Percentiles rank a stretch among this genome's conserved stretches.
Evolutionary conservation across 2,797 vertebrate species (phyloP).

Genomic region (Kryptopterus vitreolus): DNA sequence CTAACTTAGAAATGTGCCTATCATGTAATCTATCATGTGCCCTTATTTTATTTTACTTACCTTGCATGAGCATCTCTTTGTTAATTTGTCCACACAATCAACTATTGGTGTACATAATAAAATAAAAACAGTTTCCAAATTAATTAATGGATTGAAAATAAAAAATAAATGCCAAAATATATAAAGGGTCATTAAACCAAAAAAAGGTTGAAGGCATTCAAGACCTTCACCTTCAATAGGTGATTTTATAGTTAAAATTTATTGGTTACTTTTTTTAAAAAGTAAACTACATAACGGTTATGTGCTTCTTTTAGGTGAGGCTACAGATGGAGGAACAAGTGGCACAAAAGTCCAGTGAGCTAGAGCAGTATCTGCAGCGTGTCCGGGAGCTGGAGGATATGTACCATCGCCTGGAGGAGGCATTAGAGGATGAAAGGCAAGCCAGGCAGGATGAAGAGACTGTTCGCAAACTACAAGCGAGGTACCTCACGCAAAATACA

Average conservation of each 20-base stretch:
- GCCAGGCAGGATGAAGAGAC: slow-evolving; percentile 92
- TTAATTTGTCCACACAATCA: not conserved
- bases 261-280: not conserved
- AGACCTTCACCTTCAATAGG: not conserved
- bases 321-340: slow-evolving; percentile 94
- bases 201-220: not conserved
- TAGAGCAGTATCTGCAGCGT: slow-evolving; percentile 91
- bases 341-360: slow-evolving; percentile 91
- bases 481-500: slow-evolving; percentile 67
- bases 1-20: too few relatives aligned
- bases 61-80: not conserved
- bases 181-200: not conserved
- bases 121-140: not conserved
- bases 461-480: slow-evolving; percentile 87
- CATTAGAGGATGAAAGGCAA: slow-evolving; percentile 87
- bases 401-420: slow-evolving; percentile 89
- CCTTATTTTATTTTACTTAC: not conserved
- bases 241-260: not conserved
- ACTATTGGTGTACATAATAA: not conserved
- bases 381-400: slow-evolving; percentile 90
- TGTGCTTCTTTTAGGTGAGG: slow-evolving; percentile 76
- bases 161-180: not conserved
- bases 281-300: not conserved
- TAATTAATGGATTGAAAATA: not conserved
- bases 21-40: not conserved